Evolutionary conservation across 2,888 invertebrate species (phyloP).

Genomic region (Rhimphoctona megacephalus): DNA sequence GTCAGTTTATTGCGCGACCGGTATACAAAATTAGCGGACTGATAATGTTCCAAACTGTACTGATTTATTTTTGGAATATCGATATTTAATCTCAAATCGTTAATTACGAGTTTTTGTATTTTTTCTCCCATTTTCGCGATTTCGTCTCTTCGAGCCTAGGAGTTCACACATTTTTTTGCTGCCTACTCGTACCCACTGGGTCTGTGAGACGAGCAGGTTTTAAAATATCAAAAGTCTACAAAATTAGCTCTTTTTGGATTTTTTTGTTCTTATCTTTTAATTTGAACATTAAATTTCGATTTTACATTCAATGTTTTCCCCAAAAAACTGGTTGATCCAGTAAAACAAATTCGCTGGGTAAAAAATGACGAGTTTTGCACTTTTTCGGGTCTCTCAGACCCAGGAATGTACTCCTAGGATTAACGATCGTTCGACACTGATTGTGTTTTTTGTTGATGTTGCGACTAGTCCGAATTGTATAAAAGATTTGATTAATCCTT

Average conservation of each 20-base stretch:
- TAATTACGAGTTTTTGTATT: neutral
- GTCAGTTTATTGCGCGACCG: neutral
- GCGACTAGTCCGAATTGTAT: constrained; percentile 50
- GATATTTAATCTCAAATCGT: neutral
- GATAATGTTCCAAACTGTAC: neutral
- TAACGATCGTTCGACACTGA: neutral
- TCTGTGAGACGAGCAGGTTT: neutral
- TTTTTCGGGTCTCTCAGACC: too few species aligned
- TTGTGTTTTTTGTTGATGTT: neutral
- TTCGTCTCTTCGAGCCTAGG: neutral
- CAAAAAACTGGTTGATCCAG: too few species aligned
- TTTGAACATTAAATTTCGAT: too few species aligned
- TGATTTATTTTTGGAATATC: neutral
- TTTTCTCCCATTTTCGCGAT: neutral
- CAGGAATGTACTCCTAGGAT: neutral
- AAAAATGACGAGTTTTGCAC: neutral
- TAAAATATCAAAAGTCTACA: neutral
- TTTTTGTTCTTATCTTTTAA: neutral
- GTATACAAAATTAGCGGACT: neutral
- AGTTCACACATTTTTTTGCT: neutral
- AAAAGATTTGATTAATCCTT: constrained; percentile 14
- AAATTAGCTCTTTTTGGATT: neutral
- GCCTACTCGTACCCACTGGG: neutral
- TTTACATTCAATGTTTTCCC: too few species aligned
- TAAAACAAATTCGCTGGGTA: neutral